Evolutionary conservation across 2,888 invertebrate species (phyloP), one percentile per base, ranked within the genome.

Genomic region (Clunio marinus): DNA sequence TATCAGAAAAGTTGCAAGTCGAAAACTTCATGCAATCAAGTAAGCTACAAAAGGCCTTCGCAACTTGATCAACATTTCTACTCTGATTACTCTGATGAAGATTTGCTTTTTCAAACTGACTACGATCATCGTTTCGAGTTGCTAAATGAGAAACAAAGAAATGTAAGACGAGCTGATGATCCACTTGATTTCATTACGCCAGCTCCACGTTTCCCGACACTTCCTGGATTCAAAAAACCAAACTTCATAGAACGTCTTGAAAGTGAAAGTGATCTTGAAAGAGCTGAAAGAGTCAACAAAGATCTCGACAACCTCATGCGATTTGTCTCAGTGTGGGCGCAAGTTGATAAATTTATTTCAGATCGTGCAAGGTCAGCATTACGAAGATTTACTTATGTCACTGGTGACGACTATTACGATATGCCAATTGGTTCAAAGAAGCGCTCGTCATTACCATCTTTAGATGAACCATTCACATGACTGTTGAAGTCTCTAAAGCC

Each of bases 231-330:
- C 13, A 63, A 32, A 13, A 32, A 60, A 15, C 60, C 62, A 27
- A 24, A n/a, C 2, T 65, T 46, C 2, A n/a, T 41, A 25, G 68
- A 70, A 27, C 57, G 55, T 13, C 2, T 66, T 1, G 70, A 69
- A n/a, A 68, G 58, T 28, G 70, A 70, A 37, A 35, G 69, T 10
- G 68, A 68, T 28, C 70, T 75, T 37, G 75, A 79, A 45, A 76
- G 75, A 69, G 74, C 77, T 0, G 78, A 80, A 71, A 74, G 75
- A 68, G 72, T 80, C 25, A 80, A 81, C 70, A 77, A 75, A 27
- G 78, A 78, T 71, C 81, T 82, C 69, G 81, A 81, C 69, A 78
- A 76, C 72, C 77, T 82, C 75, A 78, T 82, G 65, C 79, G 81
- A 71, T 73, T 82, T 45, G 79, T 82, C 1, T 80, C 79, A 70